Evolutionary conservation across 2,888 invertebrate genomes (phyloP), one percentile per base, ranked within the genome.

Genomic region (Erpobdella octoculata): DNA sequence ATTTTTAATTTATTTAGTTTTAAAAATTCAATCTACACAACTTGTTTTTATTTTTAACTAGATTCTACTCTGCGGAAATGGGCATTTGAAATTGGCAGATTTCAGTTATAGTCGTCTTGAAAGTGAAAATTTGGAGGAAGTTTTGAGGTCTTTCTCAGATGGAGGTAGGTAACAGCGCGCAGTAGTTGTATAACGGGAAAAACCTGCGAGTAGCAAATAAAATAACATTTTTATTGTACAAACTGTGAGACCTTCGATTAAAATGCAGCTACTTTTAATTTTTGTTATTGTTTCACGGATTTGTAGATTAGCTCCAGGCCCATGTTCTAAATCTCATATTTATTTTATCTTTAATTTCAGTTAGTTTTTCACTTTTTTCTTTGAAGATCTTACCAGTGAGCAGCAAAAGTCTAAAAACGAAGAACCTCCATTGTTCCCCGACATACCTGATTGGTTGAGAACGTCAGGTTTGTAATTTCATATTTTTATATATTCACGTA

Each of bases 41-140:
- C 38, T 9, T 1, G 12, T 9, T 28, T 64, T 31, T n/a, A 31
- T 53, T n/a, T n/a, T 46, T n/a, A 12, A 18, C n/a, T 74, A 83
- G 83, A 78, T 84, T 61, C 74, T 83, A 31, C 74, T 83, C n/a
- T 83, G 83, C 76, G 80, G 82, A 8, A 78, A 79, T 9, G 83
- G 83, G 1, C 77, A 79, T 6, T 72, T 83, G 73, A 83, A 83
- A 75, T 81, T 78, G 76, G 78, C 81, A 53, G 83, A 83, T 74
- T 83, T 84, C 78, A 80, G 82, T 46, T 73, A 82, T 68, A 79
- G 83, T 9, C 79, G 81, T 73, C 79, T 80, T 3, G 82, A 83
- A 73, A 82, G 81, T 38, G 84, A 84, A 72, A 79, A 82, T 73
- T 76, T 83, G 46, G 79, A 80, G 38, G 80, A 80, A 69, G 74